These are phyloP conservation scores for Hyperopisus bebe DNA, from an alignment of 2,113 vertebrate genomes.

Conservation along the genomic window DNA sequence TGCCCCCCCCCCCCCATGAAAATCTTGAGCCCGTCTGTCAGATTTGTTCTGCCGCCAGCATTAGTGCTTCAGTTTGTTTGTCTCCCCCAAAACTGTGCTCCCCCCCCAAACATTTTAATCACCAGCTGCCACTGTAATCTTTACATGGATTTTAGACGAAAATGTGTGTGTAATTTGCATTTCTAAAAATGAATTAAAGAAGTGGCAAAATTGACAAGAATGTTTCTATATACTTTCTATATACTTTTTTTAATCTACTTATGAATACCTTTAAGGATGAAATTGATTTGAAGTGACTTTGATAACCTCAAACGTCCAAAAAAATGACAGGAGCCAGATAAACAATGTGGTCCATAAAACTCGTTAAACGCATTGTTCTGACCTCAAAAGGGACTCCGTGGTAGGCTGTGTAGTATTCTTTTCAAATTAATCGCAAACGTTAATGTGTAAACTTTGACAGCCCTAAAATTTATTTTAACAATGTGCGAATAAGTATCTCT, in stretches of 20 bases:
- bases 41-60: background rate
- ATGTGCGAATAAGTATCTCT: background rate
- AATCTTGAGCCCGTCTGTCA: background rate
- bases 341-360: background rate
- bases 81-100: background rate
- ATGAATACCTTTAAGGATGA: background rate
- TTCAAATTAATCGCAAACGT: background rate
- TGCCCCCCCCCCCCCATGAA: background rate
- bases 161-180: background rate
- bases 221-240: background rate
- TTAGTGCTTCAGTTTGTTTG: background rate
- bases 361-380: background rate
- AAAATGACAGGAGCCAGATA: background rate
- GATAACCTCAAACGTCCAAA: background rate
- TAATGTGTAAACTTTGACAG: background rate
- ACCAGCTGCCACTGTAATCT: background rate
- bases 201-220: background rate
- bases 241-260: background rate
- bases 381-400: background rate
- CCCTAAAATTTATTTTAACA: background rate
- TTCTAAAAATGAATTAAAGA: background rate
- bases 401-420: background rate
- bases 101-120: background rate
- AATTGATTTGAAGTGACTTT: background rate
- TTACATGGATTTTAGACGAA: background rate